Base-by-base conservation (phyloP, 2,888 invertebrate species). In the Amiota mariae region DNA sequence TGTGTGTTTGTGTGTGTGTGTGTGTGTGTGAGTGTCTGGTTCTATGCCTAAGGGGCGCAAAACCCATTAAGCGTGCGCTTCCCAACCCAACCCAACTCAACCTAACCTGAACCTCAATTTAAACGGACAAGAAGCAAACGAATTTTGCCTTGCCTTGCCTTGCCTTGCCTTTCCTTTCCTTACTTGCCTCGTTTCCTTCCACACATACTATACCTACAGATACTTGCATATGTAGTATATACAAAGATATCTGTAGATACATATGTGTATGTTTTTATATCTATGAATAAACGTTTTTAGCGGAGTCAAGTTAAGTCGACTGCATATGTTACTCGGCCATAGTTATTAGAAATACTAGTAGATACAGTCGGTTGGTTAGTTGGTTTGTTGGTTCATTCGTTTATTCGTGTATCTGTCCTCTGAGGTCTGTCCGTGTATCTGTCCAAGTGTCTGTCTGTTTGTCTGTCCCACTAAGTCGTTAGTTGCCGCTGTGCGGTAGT, bases 401-500 rank as follows among this genome's bases (percentile, higher is more conserved):
- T 36, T 6, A 36, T 36, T 36, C 36, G 36, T 36, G 36, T 36
- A 36, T 36, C 36, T 36, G 36, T 36, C 36, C 36, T 36, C 36
- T 36, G 36, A 36, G 36, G 36, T 36, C 36, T 36, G 36, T 36
- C 36, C 36, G 6, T 6, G 6, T 36, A 6, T 36, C 66, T 66
- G 66, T 15, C 24, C 24, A 24, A 24, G 24, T 24, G 24, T 24
- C 24, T 3, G 24, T 24, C 48, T 24, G 24, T 24, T 3, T 3
- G 24, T 24, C 48, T 15, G 63, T 36, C 46, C n/a, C 12, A 63
- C 4, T 46, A 36, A 46, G 24, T 63, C 63, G 63, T 36, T 63
- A 12, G 63, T n/a, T 63, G 10, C 66, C 20, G 66, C 81, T 81
- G 82, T 82, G 83, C 82, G 82, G 82, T 82, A 84, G 83, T 83